phyloP scores from a whole-genome alignment of 2,888 invertebrate genomes.

The Bugulina stolonifera region DNA sequence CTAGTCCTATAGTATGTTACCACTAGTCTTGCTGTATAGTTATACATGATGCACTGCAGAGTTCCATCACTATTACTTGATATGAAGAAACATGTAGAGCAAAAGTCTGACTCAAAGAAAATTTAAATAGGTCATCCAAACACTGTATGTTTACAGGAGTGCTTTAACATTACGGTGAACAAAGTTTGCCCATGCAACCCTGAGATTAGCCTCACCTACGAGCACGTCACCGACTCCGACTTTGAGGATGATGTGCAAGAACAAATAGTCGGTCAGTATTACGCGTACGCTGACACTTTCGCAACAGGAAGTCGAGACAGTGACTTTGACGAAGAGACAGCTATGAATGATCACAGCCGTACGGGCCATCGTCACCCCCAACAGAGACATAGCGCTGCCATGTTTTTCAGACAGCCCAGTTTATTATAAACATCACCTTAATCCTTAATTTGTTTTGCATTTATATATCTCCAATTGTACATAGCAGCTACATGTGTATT shows the following conservation, averaged over 20 bases:
- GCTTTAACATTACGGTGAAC: slow-evolving; percentile 22
- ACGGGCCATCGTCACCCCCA: not conserved
- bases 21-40: too few relatives aligned
- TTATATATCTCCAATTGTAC: too few relatives aligned
- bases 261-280: slow-evolving; percentile 13
- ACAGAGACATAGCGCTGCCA: not conserved
- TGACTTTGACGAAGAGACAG: not conserved
- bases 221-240: slow-evolving; percentile 21
- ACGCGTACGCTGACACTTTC: not conserved
- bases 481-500: too few relatives aligned
- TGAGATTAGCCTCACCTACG: not conserved
- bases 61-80: too few relatives aligned
- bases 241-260: slow-evolving; percentile 22
- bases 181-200: slow-evolving; percentile 3
- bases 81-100: too few relatives aligned
- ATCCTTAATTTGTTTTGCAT: too few relatives aligned
- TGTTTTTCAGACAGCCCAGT: not conserved
- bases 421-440: too few relatives aligned
- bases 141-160: slow-evolving; percentile 6
- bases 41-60: too few relatives aligned
- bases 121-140: too few relatives aligned
- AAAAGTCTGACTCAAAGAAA: too few relatives aligned
- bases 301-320: not conserved
- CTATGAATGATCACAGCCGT: too few relatives aligned
- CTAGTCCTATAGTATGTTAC: too few relatives aligned